phyloP scores from a whole-genome alignment of 1,140 invertebrate genomes.

The Microplitis demolitor region DNA sequence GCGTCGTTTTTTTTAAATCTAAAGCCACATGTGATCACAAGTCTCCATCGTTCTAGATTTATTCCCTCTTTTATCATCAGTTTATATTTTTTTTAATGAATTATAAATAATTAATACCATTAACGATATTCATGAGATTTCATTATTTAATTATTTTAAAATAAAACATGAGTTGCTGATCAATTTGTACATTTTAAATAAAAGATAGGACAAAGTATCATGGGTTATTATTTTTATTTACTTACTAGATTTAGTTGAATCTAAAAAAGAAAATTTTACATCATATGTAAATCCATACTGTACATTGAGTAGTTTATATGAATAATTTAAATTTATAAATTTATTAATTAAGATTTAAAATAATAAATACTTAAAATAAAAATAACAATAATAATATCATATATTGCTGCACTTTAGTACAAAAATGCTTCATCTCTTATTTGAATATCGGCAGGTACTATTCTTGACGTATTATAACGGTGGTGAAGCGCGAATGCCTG shows the following conservation, averaged over 20 bases:
- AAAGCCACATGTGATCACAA: constrained; percentile 6
- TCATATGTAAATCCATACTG: constrained; percentile 49
- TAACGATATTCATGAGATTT: not conserved
- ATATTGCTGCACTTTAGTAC: constrained; percentile 61
- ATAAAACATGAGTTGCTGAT: no score
- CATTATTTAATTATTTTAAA: not conserved
- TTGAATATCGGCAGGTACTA: constrained; percentile 47
- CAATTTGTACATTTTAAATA: no score
- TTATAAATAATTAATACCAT: no score
- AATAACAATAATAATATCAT: constrained; percentile 46
- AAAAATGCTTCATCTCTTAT: constrained; percentile 54
- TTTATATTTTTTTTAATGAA: not conserved
- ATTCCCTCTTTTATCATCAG: not conserved
- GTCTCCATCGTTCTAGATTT: not conserved
- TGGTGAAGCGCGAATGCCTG: constrained; percentile 45
- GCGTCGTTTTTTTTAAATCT: not conserved
- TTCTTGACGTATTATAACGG: constrained; percentile 33
- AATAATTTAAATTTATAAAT: constrained; percentile 37
- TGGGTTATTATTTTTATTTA: not conserved
- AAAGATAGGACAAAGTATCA: no score
- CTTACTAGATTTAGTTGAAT: not conserved
- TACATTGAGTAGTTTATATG: constrained; percentile 54
- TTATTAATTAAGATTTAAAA: constrained; percentile 30
- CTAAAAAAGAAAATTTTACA: not conserved
- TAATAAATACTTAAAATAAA: constrained; percentile 10